Conservation (phyloP, 2,797 vertebrate species). For the Enteromius mattozi region DNA sequence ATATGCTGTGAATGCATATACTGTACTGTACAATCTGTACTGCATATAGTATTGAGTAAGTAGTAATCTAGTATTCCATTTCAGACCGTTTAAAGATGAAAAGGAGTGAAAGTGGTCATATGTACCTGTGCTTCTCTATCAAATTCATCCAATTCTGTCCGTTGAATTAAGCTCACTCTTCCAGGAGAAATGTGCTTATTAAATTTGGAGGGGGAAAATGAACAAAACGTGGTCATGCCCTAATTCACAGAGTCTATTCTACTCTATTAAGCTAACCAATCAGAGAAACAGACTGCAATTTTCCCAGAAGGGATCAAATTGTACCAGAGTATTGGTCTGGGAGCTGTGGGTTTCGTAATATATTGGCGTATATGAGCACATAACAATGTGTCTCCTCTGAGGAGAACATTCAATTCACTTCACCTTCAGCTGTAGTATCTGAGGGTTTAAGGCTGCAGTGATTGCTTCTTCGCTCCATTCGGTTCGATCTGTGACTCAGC, state of each 20-base stretch:
- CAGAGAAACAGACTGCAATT: background rate
- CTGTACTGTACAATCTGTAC: background rate
- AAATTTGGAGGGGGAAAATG: background rate
- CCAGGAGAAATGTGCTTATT: slow-evolving; percentile 17
- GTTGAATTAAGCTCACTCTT: background rate
- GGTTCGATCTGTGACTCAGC: slow-evolving; percentile 35
- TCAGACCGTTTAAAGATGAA: background rate
- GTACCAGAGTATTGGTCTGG: background rate
- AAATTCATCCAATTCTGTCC: background rate
- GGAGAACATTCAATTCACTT: background rate
- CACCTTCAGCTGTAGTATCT: background rate
- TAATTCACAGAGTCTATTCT: slow-evolving; percentile 20
- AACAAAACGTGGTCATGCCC: background rate
- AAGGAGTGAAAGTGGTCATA: background rate
- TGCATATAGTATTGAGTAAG: background rate
- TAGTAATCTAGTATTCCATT: background rate
- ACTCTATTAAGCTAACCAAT: background rate
- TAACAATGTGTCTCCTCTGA: slow-evolving; percentile 1
- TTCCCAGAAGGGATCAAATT: background rate
- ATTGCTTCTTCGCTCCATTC: background rate
- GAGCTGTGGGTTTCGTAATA: background rate
- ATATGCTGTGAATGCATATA: background rate
- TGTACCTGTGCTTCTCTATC: background rate
- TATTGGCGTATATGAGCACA: background rate
- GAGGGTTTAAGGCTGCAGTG: background rate